phyloP scores from a whole-genome alignment of 2,797 vertebrate genomes.

The Anguilla obscura region DNA sequence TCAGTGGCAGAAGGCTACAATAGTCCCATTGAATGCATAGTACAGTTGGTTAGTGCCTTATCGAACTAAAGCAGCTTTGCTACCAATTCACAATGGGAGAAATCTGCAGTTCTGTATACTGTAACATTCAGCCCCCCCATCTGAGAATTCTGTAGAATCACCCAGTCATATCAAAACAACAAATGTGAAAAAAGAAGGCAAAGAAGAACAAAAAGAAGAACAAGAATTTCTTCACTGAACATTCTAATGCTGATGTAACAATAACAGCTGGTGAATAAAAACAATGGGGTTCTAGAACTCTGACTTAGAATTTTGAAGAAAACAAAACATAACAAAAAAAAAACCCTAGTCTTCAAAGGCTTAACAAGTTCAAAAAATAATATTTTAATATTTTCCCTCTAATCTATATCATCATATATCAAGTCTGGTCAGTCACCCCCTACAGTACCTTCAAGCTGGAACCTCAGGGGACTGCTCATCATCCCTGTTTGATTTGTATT shows the following conservation, averaged over 20 bases:
- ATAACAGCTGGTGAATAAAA: too few species aligned
- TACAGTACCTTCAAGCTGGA: not conserved
- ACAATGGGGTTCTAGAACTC: too few species aligned
- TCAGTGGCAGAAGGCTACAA: not conserved
- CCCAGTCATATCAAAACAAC: not conserved
- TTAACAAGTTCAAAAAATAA: too few species aligned
- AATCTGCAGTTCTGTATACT: too few species aligned
- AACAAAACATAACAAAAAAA: too few species aligned
- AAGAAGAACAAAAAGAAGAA: not conserved
- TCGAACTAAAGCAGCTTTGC: not conserved
- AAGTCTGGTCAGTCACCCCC: too few species aligned
- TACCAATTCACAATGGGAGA: too few species aligned
- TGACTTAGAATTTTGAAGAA: too few species aligned
- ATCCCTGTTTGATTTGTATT: not conserved
- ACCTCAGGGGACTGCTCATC: not conserved
- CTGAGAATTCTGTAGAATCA: not conserved
- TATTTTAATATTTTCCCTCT: too few species aligned
- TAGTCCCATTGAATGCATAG: not conserved
- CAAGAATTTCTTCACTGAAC: not conserved
- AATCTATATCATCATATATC: too few species aligned
- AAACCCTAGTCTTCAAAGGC: too few species aligned
- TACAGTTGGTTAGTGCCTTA: conserved; percentile 6
- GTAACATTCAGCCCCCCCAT: not conserved
- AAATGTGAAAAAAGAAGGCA: not conserved
- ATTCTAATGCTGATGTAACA: too few species aligned